Percentiles rank a stretch among this genome's conserved stretches.
Evolutionary conservation across 2,888 invertebrate genomes (phyloP).

Genomic region (Lasioglossum zephyrum): DNA sequence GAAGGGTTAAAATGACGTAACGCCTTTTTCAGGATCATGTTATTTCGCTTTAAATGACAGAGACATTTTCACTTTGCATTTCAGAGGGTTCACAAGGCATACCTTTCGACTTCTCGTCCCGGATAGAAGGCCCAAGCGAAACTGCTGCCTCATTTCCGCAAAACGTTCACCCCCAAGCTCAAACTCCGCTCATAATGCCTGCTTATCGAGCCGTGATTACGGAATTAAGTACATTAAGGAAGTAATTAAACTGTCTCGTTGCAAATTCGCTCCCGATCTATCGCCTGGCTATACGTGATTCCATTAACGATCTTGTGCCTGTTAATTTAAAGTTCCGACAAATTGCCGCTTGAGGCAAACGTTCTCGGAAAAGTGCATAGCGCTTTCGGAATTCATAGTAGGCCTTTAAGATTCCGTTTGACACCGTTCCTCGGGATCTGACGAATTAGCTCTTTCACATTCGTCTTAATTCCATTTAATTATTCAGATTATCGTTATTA

Average conservation of each 20-base stretch:
- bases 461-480: not conserved
- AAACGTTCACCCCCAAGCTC: not conserved
- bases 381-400: not conserved
- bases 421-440: not conserved
- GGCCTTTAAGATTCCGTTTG: not conserved
- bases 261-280: conserved; percentile 5
- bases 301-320: not conserved
- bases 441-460: not conserved
- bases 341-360: not conserved
- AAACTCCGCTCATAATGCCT: not conserved
- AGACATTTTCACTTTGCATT: not conserved
- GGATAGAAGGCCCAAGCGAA: not conserved
- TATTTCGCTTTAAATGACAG: not conserved
- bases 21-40: not conserved
- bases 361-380: not conserved
- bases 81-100: not conserved
- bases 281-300: not conserved
- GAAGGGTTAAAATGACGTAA: not conserved
- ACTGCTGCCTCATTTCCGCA: not conserved
- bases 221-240: not conserved
- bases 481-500: not conserved
- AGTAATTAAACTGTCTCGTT: conserved; percentile 28
- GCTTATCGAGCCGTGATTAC: not conserved
- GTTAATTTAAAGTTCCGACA: conserved; percentile 20
- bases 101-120: not conserved